phyloP scores from a whole-genome alignment of 2,113 vertebrate genomes.

The Glareola pratincola region DNA sequence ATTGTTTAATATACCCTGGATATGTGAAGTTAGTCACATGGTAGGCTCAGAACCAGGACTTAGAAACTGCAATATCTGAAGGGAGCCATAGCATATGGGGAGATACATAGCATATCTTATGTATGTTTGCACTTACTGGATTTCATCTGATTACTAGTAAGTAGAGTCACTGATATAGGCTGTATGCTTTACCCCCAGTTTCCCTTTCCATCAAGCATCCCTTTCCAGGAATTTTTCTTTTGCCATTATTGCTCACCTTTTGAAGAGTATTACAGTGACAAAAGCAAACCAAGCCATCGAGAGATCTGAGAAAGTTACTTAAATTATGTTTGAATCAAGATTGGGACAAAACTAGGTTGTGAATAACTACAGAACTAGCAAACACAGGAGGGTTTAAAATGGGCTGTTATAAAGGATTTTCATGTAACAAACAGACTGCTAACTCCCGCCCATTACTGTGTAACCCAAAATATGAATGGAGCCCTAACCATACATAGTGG shows the following conservation, averaged over 20 bases:
- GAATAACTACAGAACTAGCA: background rate
- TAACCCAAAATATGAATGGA: background rate
- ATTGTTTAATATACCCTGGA: slow-evolving; percentile 4
- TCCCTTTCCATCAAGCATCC: background rate
- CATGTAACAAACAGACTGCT: background rate
- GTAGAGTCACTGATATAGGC: background rate
- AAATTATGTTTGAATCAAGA: background rate
- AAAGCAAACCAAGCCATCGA: background rate
- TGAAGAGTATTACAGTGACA: background rate
- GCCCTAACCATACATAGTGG: background rate
- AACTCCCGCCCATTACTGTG: background rate
- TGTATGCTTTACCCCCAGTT: background rate
- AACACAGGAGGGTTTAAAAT: background rate
- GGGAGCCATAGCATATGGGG: no score
- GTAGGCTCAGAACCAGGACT: background rate
- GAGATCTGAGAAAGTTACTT: background rate
- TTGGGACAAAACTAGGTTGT: background rate
- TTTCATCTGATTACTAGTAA: background rate
- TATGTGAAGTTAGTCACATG: background rate
- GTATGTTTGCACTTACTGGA: background rate
- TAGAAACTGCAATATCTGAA: background rate
- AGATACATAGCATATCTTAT: no score
- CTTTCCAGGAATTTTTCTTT: background rate
- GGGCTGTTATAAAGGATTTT: background rate
- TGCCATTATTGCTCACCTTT: background rate